Evolutionary conservation across 2,797 vertebrate genomes (phyloP).

Genomic region (Lepilemur septentrionalis): DNA sequence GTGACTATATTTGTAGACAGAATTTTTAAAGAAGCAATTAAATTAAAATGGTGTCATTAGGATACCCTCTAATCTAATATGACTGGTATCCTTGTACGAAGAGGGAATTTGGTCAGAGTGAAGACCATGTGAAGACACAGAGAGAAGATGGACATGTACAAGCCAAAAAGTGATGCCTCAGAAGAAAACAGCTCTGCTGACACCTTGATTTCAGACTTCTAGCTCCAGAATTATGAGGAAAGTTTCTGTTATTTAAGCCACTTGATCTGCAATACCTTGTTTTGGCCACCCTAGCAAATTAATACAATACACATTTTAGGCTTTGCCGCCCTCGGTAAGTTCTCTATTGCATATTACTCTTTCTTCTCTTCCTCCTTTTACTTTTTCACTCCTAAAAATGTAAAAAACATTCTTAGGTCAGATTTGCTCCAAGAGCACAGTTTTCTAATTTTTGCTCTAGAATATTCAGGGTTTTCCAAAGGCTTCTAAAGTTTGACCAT

Average conservation of each 20-base stretch:
- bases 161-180: not conserved
- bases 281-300: not conserved
- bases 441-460: not conserved
- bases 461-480: not conserved
- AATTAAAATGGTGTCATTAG: not conserved
- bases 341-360: not conserved
- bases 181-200: not conserved
- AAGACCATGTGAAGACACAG: not conserved
- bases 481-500: not conserved
- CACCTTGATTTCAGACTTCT: not conserved
- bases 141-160: not conserved
- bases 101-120: not conserved
- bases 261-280: not conserved
- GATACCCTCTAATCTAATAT: not conserved
- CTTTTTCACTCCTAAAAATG: not conserved
- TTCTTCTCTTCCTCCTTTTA: not conserved
- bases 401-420: not conserved
- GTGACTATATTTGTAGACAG: not conserved
- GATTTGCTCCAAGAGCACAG: not conserved
- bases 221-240: not conserved
- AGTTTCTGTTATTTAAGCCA: not conserved
- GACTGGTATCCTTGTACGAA: not conserved
- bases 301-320: not conserved
- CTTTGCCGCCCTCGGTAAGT: rapidly evolving
- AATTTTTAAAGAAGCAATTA: not conserved